These are phyloP conservation scores for Aramus guarauna DNA, from an alignment of 2,113 vertebrate genomes.

Conservation along the genomic window DNA sequence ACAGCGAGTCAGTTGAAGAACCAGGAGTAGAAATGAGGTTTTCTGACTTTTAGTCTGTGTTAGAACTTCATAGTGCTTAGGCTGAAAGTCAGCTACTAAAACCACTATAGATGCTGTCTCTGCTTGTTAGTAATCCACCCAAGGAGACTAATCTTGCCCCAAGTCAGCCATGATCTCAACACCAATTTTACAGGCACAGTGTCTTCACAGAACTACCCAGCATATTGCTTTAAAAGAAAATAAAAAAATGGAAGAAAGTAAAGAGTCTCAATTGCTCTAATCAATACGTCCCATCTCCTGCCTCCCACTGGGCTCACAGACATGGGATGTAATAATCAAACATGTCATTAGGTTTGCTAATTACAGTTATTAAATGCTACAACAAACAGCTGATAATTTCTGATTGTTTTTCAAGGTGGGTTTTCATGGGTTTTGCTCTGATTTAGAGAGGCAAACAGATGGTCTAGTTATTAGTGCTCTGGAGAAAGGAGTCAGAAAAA, in stretches of 20 bases:
- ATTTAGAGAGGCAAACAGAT: constrained; percentile 56
- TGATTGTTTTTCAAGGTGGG: constrained; percentile 46
- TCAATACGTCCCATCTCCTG: background rate
- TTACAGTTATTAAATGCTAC: constrained; percentile 56
- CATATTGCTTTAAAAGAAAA: background rate
- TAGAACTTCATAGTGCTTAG: background rate
- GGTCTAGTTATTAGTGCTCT: constrained; percentile 41
- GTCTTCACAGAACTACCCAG: background rate
- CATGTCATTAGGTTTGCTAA: constrained; percentile 49
- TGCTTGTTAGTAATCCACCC: background rate
- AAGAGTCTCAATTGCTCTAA: background rate
- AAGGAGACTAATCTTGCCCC: background rate
- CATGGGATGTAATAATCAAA: constrained; percentile 35
- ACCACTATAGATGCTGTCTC: background rate
- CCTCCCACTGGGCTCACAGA: background rate
- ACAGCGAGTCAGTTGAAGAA: background rate
- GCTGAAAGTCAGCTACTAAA: background rate
- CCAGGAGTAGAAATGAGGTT: background rate
- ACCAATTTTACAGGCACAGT: background rate
- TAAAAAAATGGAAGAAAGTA: background rate
- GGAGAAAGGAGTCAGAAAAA: constrained; percentile 22
- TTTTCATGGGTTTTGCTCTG: constrained; percentile 41
- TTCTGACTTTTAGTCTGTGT: background rate
- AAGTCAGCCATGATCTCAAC: background rate
- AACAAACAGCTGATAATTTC: constrained; percentile 54